Percentiles rank a stretch among this genome's conserved stretches.
Conservation (phyloP, 2,113 vertebrate species). For the Pteruthius melanotis region DNA sequence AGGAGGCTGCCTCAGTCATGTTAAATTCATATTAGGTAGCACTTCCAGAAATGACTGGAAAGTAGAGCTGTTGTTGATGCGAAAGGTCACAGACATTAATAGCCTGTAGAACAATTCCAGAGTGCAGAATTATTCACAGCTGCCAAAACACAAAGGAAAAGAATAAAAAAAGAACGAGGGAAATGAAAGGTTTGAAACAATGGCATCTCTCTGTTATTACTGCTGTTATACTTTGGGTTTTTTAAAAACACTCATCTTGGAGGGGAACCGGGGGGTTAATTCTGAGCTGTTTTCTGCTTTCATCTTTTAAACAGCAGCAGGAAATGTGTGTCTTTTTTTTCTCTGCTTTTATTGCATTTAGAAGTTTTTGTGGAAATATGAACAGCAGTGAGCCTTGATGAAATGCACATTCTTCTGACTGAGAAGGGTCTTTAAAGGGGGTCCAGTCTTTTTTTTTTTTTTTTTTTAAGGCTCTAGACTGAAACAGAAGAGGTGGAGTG, state of each 20-base stretch:
- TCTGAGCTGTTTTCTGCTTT: not conserved
- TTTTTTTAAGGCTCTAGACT: not conserved
- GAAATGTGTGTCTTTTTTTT: not conserved
- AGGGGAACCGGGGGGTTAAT: not conserved
- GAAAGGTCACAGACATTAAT: conserved; percentile 41
- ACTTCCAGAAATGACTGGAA: conserved; percentile 18
- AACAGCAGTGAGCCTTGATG: not conserved
- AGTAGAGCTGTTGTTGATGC: not conserved
- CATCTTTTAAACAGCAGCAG: not conserved
- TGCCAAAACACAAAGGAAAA: conserved; percentile 23
- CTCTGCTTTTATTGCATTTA: not conserved
- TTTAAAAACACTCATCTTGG: not conserved
- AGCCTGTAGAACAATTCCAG: conserved; percentile 8
- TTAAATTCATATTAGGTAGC: conserved; percentile 18
- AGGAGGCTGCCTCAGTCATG: not conserved
- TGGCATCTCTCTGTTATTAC: not conserved
- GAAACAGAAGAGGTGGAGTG: not conserved
- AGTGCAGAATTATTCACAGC: conserved; percentile 14
- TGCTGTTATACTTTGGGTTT: not conserved
- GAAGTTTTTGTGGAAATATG: not conserved
- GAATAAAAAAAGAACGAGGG: not conserved
- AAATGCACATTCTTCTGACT: not conserved
- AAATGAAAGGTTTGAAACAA: conserved; percentile 19
- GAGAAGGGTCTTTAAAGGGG: not conserved
- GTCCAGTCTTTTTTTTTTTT: not conserved